phyloP scores from a whole-genome alignment of 1,140 invertebrate species.

The Xylocopa sonorina region DNA sequence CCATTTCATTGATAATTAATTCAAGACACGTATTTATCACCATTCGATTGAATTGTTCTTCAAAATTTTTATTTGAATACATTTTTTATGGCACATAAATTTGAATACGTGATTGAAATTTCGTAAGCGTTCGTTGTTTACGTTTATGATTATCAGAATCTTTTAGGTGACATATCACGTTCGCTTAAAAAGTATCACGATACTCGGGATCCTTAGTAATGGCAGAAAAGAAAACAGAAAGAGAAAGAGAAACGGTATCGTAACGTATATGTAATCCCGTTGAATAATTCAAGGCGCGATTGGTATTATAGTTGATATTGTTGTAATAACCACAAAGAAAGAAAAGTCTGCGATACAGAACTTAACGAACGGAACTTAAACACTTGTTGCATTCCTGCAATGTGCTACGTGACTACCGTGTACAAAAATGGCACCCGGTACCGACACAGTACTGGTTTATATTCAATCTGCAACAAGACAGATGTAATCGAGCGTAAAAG shows the following conservation, averaged over 20 bases:
- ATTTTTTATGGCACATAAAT: too few relatives aligned
- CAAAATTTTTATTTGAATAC: neutral
- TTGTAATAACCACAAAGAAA: neutral
- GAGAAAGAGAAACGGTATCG: neutral
- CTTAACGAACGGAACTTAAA: conserved; percentile 2
- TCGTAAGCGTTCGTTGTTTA: neutral
- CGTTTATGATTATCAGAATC: neutral
- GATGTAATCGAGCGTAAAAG: neutral
- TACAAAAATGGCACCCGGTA: conserved; percentile 24
- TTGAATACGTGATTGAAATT: neutral
- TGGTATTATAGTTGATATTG: neutral
- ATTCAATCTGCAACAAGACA: neutral
- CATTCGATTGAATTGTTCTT: too few relatives aligned
- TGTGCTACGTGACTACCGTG: conserved; percentile 29
- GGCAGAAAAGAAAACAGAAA: neutral
- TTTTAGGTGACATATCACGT: neutral
- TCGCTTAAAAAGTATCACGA: neutral
- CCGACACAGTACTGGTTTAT: neutral
- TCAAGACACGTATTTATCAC: too few relatives aligned
- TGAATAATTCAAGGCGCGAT: conserved; percentile 10
- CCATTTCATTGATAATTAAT: neutral
- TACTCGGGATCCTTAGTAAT: neutral
- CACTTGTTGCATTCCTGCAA: neutral
- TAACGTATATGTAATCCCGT: neutral
- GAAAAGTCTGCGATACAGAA: neutral